Evolutionary conservation across 2,888 invertebrate species (phyloP).

Genomic region (Cactoblastis cactorum): DNA sequence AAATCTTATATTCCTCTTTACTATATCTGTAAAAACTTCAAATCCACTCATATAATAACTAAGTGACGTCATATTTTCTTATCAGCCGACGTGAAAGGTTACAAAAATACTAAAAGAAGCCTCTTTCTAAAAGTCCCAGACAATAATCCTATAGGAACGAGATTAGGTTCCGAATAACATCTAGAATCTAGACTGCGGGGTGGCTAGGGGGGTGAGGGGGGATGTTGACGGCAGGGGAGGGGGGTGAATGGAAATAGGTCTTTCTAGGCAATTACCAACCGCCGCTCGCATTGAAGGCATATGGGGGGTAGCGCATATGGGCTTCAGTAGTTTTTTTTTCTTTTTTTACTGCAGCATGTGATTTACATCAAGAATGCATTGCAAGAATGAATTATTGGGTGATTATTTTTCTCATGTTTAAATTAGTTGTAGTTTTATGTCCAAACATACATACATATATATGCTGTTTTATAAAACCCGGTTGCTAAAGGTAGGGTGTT

Average conservation of each 20-base stretch:
- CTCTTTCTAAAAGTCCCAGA: background rate
- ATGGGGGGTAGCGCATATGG: conserved; percentile 7
- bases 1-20: no score
- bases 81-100: background rate
- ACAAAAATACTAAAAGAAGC: background rate
- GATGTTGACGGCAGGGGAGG: no score
- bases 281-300: conserved; percentile 28
- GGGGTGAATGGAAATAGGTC: conserved; percentile 44
- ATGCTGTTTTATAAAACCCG: no score
- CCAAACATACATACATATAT: no score
- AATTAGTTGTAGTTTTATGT: no score
- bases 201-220: conserved; percentile 28
- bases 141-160: conserved; percentile 28
- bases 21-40: background rate
- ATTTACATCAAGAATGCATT: background rate
- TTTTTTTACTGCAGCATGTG: background rate
- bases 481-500: no score
- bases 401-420: background rate
- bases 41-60: background rate
- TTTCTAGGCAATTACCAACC: conserved; percentile 70
- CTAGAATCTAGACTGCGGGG: conserved; percentile 49
- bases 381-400: background rate
- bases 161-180: conserved; percentile 47
- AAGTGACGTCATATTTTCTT: background rate
- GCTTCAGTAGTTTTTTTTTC: background rate